Evolutionary conservation across 2,113 vertebrate genomes (phyloP).

Genomic region (Bujurquina vittata): DNA sequence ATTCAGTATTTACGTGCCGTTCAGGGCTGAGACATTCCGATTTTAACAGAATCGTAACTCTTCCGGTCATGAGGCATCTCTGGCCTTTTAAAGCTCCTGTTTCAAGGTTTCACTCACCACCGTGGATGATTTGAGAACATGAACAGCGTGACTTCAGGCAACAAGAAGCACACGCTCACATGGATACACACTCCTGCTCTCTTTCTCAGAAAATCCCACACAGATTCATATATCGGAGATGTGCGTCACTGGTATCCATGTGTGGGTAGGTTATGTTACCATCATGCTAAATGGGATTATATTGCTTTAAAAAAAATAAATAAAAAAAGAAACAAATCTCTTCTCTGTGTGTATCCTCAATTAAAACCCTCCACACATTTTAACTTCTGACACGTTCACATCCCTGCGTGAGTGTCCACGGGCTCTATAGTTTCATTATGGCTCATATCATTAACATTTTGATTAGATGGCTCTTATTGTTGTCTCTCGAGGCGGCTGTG

Average conservation of each 20-base stretch:
- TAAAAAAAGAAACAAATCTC: neutral
- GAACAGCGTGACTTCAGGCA: conserved; percentile 7
- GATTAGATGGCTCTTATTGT: conserved; percentile 12
- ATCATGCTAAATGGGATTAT: conserved; percentile 55
- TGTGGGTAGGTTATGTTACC: conserved; percentile 52
- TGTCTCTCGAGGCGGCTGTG: conserved; percentile 26
- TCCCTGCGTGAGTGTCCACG: conserved; percentile 8
- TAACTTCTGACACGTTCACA: conserved; percentile 17
- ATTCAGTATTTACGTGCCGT: neutral
- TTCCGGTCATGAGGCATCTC: neutral
- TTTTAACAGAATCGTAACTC: neutral
- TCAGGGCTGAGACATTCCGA: neutral
- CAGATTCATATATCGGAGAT: conserved; percentile 2
- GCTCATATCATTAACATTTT: conserved; percentile 46
- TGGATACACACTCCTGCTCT: neutral
- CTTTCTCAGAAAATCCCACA: conserved; percentile 24
- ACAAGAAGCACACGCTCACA: neutral
- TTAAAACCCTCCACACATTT: conserved; percentile 24
- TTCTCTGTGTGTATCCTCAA: conserved; percentile 1
- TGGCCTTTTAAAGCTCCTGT: neutral
- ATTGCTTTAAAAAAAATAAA: conserved; percentile 10
- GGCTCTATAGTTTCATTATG: conserved; percentile 36
- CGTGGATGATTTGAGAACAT: neutral
- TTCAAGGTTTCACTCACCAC: conserved; percentile 7
- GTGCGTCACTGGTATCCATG: conserved; percentile 40